Evolutionary conservation across 2,113 vertebrate species (phyloP), one percentile per base, ranked within the genome.

Genomic region (Irena cyanogastra): DNA sequence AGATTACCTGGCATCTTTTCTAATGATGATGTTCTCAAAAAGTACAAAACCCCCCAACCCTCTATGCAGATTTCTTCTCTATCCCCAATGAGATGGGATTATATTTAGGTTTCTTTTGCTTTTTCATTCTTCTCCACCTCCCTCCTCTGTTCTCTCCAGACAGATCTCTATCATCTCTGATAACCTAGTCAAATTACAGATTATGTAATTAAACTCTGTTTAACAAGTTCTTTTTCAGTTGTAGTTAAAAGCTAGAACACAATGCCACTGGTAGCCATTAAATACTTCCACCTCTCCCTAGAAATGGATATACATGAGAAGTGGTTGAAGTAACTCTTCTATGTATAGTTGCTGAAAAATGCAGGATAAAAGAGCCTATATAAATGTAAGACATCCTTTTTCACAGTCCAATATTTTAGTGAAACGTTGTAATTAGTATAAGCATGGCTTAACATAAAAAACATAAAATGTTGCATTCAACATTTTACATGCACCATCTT

Each of bases 351-450:
- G 61, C 37, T 83, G 82, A 79, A 91, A 54, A 74, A 83, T 39
- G n/a, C 4, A 53, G 28, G n/a, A 83, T 79, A 71, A 95, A 87
- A 96, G 54, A 4, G 22, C 76, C 27, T 66, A 39, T 44, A 28
- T 94, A 96, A 97, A 92, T 90, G 41, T 95, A 96, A 96, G 79
- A 75, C 44, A 65, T 13, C 92, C 28, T 17, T 96, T 72, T 97
- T 93, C 39, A 39, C 27, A 65, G 74, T 77, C 63, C 31, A 82
- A 23, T 93, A 64, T 88, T 92, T 85, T 74, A 79, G 69, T 94
- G 93, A 94, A 96, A 96, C 71, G 42, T 64, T 92, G 86, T 87
- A 97, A 97, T 98, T 97, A 97, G 94, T 47, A 69, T 66, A 97
- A 93, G 89, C 59, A 77, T 31, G 47, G 47, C 87, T 97, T 95